A percentile compares a stretch with the other conserved stretches of the same genome.
Conservation (phyloP, 2,113 vertebrate species). For the Lophochroa leadbeateri region DNA sequence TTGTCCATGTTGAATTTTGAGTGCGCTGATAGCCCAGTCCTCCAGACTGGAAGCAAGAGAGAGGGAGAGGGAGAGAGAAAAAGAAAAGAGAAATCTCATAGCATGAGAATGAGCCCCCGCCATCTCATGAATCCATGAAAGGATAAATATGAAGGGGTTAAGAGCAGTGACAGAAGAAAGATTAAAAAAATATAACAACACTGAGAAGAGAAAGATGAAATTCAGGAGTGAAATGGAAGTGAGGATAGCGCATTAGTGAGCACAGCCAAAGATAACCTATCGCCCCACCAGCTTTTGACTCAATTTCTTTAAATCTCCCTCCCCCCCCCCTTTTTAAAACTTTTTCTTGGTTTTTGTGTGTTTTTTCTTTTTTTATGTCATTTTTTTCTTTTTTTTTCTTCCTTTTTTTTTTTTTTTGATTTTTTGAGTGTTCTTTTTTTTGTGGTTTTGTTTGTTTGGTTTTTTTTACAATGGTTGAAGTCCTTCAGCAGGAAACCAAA, state of each 20-base stretch:
- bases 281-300: background rate
- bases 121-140: background rate
- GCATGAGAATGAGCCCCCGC: conserved; percentile 12
- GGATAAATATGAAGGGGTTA: conserved; percentile 1
- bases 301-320: conserved; percentile 16
- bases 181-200: background rate
- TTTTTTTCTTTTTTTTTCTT: background rate
- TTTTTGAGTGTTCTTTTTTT: background rate
- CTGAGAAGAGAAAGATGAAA: conserved; percentile 6
- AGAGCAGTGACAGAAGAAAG: background rate
- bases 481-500: conserved; percentile 54
- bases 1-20: no score
- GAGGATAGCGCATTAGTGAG: conserved; percentile 23
- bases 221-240: conserved; percentile 36
- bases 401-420: background rate
- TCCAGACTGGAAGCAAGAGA: conserved; percentile 58
- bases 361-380: background rate
- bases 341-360: background rate
- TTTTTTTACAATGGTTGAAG: conserved; percentile 32
- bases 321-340: background rate
- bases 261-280: conserved; percentile 47
- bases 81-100: conserved; percentile 26
- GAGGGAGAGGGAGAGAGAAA: conserved; percentile 46
- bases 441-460: background rate
- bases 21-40: no score